phyloP scores from a whole-genome alignment of 1,140 invertebrate genomes.

The Neodiprion lecontei region DNA sequence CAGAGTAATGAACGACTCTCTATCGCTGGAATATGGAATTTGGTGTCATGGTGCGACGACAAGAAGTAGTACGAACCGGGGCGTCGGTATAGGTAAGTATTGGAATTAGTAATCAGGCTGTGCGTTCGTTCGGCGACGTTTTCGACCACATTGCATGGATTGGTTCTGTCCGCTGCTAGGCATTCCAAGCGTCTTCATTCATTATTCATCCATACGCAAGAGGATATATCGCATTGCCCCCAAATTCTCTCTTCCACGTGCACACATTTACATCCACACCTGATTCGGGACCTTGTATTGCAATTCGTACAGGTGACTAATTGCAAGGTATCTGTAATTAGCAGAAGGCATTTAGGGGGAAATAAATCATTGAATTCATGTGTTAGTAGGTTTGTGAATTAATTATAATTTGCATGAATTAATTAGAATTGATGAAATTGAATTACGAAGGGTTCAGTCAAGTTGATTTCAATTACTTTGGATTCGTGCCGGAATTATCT shows the following conservation, averaged over 20 bases:
- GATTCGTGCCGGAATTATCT: too few species aligned
- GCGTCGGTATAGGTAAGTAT: conserved; percentile 17
- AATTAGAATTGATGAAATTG: too few species aligned
- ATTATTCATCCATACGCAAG: conserved; percentile 35
- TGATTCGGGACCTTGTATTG: too few species aligned
- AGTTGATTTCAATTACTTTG: too few species aligned
- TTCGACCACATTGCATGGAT: conserved; percentile 10
- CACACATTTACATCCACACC: neutral
- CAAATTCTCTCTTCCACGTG: conserved; percentile 11
- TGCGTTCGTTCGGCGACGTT: conserved; percentile 34
- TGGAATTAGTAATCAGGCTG: conserved; percentile 61
- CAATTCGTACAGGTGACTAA: too few species aligned
- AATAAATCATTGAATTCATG: too few species aligned
- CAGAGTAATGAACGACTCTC: neutral
- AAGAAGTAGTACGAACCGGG: conserved; percentile 56
- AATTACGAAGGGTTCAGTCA: too few species aligned
- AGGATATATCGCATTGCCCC: conserved; percentile 16
- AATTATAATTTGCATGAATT: too few species aligned
- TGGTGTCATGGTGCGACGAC: conserved; percentile 54
- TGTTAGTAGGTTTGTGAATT: too few species aligned
- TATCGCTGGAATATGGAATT: conserved; percentile 56
- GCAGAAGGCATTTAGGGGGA: too few species aligned
- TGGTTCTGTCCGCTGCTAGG: conserved; percentile 24
- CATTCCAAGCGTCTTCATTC: conserved; percentile 30
- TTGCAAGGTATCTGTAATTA: too few species aligned